A percentile compares a stretch with the other conserved stretches of the same genome.
phyloP scores from a whole-genome alignment of 2,888 invertebrate species.

The Zaprionus obscuricornis region DNA sequence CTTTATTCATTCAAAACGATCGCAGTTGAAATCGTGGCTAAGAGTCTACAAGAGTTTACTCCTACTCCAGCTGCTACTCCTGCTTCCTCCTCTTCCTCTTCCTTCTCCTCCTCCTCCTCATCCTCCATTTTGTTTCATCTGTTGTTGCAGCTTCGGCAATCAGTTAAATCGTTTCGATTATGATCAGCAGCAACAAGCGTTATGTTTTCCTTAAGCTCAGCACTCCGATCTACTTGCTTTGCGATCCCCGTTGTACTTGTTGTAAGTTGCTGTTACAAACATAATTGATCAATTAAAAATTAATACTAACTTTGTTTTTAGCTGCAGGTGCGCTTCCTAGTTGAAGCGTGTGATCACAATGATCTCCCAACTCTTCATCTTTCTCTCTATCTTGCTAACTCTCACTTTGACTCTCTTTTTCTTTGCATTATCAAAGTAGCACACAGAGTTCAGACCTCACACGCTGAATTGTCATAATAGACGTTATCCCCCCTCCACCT shows the following conservation, averaged over 20 bases:
- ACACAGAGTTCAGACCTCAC: conserved; percentile 44
- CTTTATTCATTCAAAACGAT: conserved; percentile 7
- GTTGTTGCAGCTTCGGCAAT: conserved; percentile 52
- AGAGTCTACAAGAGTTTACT: not conserved
- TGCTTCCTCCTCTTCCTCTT: conserved; percentile 7
- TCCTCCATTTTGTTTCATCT: conserved; percentile 10
- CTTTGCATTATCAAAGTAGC: not conserved
- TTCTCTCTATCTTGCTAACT: conserved; percentile 5
- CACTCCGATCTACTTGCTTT: conserved; percentile 28
- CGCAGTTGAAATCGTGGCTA: conserved; percentile 32
- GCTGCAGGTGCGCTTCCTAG: conserved; percentile 67
- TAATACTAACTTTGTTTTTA: conserved; percentile 64
- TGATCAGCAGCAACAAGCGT: conserved; percentile 65
- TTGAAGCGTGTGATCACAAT: conserved; percentile 25
- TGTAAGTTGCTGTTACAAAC: conserved; percentile 36
- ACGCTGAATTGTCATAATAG: conserved; percentile 61
- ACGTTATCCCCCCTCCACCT: too few species aligned
- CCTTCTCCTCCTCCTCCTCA: conserved; percentile 31
- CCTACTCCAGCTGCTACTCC: conserved; percentile 12
- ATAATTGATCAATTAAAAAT: conserved; percentile 77
- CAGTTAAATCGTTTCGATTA: conserved; percentile 73
- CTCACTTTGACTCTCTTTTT: conserved; percentile 26
- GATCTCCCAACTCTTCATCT: conserved; percentile 16
- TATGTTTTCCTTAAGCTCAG: conserved; percentile 61
- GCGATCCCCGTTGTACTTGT: conserved; percentile 27